Conservation (phyloP, 1,140 invertebrate genomes). For the Drosophila arizonae region DNA sequence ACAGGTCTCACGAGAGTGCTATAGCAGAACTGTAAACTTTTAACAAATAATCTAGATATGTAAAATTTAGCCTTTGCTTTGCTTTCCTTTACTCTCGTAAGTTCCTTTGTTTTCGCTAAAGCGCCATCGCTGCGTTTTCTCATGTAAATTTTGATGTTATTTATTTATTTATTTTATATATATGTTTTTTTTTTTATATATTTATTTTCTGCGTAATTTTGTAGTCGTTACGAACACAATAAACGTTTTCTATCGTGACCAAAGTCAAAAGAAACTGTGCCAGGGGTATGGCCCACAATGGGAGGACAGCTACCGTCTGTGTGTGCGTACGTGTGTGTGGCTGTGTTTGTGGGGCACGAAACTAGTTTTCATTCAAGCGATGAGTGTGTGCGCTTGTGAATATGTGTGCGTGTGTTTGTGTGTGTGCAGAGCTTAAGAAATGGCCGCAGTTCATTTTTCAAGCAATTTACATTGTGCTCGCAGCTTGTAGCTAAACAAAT, state of each 20-base stretch:
- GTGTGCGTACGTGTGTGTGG: conserved; percentile 34
- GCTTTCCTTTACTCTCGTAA: conserved; percentile 64
- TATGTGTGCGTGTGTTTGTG: neutral
- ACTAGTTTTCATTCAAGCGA: conserved; percentile 28
- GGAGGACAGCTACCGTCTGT: conserved; percentile 26
- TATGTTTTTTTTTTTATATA: conserved; percentile 26
- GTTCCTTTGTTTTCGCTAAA: conserved; percentile 73
- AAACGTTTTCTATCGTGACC: conserved; percentile 80
- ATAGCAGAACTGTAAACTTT: neutral
- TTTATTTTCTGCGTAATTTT: conserved; percentile 35
- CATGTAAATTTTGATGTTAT: conserved; percentile 45
- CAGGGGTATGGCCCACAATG: conserved; percentile 74
- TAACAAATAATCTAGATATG: neutral
- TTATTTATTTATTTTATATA: conserved; percentile 39
- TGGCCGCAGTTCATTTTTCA: conserved; percentile 28
- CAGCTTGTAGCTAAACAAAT: conserved; percentile 22
- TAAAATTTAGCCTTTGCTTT: conserved; percentile 74
- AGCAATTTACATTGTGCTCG: conserved; percentile 8
- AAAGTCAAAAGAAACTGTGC: conserved; percentile 80
- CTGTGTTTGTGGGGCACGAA: conserved; percentile 16
- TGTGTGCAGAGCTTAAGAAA: conserved; percentile 39
- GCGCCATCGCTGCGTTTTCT: conserved; percentile 36
- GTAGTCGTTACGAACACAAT: conserved; percentile 65
- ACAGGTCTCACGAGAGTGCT: neutral
- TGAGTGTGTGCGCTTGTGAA: too few relatives aligned